Conservation (phyloP, 2,888 invertebrate species). For the Watsonalla binaria region DNA sequence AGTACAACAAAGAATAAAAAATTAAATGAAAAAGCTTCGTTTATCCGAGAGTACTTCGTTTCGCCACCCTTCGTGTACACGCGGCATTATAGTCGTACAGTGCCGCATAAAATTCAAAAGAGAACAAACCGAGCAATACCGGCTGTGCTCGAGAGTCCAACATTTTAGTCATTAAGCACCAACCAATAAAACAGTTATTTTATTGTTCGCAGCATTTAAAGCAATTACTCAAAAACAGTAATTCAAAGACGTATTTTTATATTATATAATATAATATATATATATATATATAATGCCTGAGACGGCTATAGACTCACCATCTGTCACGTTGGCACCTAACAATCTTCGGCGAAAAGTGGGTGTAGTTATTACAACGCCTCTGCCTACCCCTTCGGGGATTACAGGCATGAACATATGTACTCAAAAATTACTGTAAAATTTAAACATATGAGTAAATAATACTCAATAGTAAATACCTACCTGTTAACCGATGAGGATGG, state of each 20-base stretch:
- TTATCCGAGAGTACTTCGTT: conserved; percentile 33
- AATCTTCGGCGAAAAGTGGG: too few species aligned
- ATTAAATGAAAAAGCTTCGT: conserved; percentile 26
- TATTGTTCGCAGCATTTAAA: conserved; percentile 13
- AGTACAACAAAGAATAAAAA: conserved; percentile 33
- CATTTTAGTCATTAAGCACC: conserved; percentile 24
- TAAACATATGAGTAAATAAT: too few species aligned
- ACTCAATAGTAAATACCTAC: neutral
- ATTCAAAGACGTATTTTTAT: too few species aligned
- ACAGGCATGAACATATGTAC: too few species aligned
- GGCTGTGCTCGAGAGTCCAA: conserved; percentile 30
- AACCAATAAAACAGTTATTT: conserved; percentile 33
- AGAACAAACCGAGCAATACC: conserved; percentile 40
- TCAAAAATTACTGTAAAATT: too few species aligned
- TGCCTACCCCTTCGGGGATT: too few species aligned
- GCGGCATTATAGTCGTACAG: conserved; percentile 34
- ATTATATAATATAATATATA: too few species aligned
- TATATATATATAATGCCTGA: too few species aligned
- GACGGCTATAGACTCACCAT: too few species aligned
- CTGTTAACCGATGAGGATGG: neutral
- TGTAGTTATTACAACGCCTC: too few species aligned
- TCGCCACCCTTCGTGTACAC: conserved; percentile 48
- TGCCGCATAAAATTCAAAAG: conserved; percentile 43
- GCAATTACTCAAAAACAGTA: neutral
- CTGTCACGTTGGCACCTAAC: too few species aligned